Evolutionary conservation across 2,888 invertebrate species (phyloP).

Genomic region (Acanthosepion lycidas): DNA sequence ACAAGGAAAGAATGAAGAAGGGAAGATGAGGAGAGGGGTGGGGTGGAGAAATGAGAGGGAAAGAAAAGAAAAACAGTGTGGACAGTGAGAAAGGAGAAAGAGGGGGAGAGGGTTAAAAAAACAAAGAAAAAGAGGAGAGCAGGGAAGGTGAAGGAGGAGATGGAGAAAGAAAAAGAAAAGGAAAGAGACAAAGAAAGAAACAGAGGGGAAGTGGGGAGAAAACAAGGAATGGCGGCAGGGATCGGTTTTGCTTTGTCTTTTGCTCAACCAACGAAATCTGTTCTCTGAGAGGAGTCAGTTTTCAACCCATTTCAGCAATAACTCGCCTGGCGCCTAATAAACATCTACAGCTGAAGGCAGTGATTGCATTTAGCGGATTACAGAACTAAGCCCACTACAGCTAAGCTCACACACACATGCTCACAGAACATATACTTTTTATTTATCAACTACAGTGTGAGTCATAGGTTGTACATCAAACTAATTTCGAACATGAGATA

Average conservation of each 20-base stretch:
- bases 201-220: neutral
- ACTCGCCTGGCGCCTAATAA: neutral
- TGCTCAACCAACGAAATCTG: neutral
- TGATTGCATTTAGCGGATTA: neutral
- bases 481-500: neutral
- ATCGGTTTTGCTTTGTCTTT: neutral
- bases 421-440: neutral
- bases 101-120: no score
- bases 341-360: neutral
- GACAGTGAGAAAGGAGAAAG: neutral
- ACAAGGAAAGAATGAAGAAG: neutral
- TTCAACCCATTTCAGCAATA: neutral
- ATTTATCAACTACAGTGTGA: neutral
- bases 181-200: neutral
- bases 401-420: neutral
- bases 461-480: neutral
- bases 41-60: neutral
- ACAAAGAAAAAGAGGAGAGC: neutral
- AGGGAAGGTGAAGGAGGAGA: neutral
- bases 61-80: neutral
- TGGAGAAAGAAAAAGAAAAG: neutral
- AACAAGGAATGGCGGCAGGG: neutral
- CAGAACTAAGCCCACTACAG: neutral
- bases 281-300: neutral
- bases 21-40: neutral